Evolutionary conservation across 2,797 vertebrate genomes (phyloP), one percentile per base, ranked within the genome.

Genomic region (Sebastiscus albofasciatus): DNA sequence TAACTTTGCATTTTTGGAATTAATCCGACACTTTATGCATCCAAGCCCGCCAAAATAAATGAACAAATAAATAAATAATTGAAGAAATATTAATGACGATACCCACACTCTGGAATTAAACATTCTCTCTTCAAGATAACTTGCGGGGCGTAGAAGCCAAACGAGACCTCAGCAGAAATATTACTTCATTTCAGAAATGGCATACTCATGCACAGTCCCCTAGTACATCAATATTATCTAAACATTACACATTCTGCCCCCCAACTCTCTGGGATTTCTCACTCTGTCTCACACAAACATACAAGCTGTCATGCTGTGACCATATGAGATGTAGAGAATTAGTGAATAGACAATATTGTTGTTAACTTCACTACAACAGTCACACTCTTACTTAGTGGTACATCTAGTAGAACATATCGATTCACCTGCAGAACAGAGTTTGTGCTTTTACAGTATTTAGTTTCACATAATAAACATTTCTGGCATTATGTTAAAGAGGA

Each of bases 301-400:
- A 64, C n/a, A 79, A 67, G 65, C 6, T 65, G 68, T 59, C 66
- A 34, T 56, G 54, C 79, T 77, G 72, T 55, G 80, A 77, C 4
- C 66, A 31, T 64, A 74, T 24, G 60, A 67, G 18, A 33, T 71
- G 56, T 24, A 55, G 18, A 56, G 46, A 49, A 49, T 49, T 8
- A 49, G 42, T 46, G 42, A 46, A 18, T 46, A 18, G 46, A 49
- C 46, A 49, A 49, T 49, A 49, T 8, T 20, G 18, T 20, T 49
- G 18, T 18, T 46, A 46, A 46, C 42, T 18, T 18, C 42, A 46
- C 16, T 18, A 46, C 42, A 46, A 46, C 42, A 46, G 42, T 16
- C 42, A 46, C 16, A 46, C 16, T 46, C 14, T 46, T 46, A 46
- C 42, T 18, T 46, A 46, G 42, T 18, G 42, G 42, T 18, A 16